A percentile compares a stretch with the other conserved stretches of the same genome.
Evolutionary conservation across 2,888 invertebrate species (phyloP).

Genomic region (Brachyopa scutellaris): DNA sequence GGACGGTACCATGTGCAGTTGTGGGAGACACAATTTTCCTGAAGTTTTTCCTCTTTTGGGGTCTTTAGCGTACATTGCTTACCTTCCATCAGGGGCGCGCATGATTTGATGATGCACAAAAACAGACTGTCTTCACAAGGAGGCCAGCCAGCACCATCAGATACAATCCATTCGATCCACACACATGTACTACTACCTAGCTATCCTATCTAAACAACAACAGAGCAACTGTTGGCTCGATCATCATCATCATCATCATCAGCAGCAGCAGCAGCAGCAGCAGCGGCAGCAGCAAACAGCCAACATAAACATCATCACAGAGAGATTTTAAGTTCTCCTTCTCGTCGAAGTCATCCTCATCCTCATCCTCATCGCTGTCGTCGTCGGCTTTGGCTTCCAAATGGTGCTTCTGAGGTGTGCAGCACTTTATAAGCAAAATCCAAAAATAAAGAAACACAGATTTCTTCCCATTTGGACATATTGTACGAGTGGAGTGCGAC

Average conservation of each 20-base stretch:
- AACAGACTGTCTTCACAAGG: conserved; percentile 53
- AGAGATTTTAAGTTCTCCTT: conserved; percentile 41
- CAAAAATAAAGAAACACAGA: not conserved
- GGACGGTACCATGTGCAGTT: conserved; percentile 42
- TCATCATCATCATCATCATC: conserved; percentile 58
- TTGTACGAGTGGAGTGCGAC: conserved; percentile 53
- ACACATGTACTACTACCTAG: conserved; percentile 34
- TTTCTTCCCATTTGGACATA: conserved; percentile 70
- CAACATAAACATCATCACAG: conserved; percentile 44
- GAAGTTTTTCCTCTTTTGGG: conserved; percentile 65
- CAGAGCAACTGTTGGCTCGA: conserved; percentile 65
- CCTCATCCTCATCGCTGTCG: conserved; percentile 28
- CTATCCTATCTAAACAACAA: conserved; percentile 52
- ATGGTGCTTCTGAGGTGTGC: conserved; percentile 71
- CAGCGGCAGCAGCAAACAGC: conserved; percentile 21
- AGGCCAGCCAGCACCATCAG: conserved; percentile 58
- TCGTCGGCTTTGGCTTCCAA: conserved; percentile 49
- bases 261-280: conserved; percentile 15
- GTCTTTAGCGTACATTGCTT: conserved; percentile 68
- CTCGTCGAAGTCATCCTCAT: too few species aligned
- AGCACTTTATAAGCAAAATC: conserved; percentile 64
- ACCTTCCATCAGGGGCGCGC: conserved; percentile 67
- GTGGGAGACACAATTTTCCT: conserved; percentile 66
- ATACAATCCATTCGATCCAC: conserved; percentile 54
- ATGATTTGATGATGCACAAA: conserved; percentile 70